Conservation (phyloP, 2,113 vertebrate species). For the Erythrocercus mccallii region DNA sequence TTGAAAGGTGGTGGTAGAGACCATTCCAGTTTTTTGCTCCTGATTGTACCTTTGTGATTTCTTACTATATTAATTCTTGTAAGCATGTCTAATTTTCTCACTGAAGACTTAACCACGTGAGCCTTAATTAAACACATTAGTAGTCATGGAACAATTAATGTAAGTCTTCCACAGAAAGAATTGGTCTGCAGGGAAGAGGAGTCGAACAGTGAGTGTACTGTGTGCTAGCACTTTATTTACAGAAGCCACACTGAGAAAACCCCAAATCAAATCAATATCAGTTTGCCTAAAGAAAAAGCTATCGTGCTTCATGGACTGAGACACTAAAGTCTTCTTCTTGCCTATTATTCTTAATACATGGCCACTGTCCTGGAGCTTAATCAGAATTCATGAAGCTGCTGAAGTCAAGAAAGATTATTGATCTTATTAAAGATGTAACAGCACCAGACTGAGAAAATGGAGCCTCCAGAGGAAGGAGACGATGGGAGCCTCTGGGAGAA, state of each 20-base stretch:
- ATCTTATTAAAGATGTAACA: constrained; percentile 40
- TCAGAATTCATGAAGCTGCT: constrained; percentile 47
- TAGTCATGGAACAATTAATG: constrained; percentile 19
- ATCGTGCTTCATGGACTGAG: not conserved
- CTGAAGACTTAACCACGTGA: not conserved
- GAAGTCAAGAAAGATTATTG: not conserved
- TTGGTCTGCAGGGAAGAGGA: not conserved
- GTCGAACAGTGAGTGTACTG: not conserved
- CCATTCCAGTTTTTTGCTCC: not conserved
- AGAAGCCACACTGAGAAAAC: not conserved
- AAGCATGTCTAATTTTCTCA: not conserved
- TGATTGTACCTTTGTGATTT: not conserved
- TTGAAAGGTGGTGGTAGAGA: not conserved
- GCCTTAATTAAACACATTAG: constrained; percentile 51
- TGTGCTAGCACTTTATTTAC: constrained; percentile 3
- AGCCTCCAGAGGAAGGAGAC: not conserved
- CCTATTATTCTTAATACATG: constrained; percentile 4
- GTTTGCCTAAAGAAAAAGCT: constrained; percentile 19
- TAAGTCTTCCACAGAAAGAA: not conserved
- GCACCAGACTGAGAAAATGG: not conserved
- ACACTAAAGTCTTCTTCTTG: constrained; percentile 24
- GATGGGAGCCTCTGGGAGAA: not conserved
- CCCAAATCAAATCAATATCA: constrained; percentile 2
- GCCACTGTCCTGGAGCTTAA: not conserved
- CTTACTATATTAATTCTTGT: not conserved